phyloP scores from a whole-genome alignment of 2,797 vertebrate species.

The Podarcis siculus region DNA sequence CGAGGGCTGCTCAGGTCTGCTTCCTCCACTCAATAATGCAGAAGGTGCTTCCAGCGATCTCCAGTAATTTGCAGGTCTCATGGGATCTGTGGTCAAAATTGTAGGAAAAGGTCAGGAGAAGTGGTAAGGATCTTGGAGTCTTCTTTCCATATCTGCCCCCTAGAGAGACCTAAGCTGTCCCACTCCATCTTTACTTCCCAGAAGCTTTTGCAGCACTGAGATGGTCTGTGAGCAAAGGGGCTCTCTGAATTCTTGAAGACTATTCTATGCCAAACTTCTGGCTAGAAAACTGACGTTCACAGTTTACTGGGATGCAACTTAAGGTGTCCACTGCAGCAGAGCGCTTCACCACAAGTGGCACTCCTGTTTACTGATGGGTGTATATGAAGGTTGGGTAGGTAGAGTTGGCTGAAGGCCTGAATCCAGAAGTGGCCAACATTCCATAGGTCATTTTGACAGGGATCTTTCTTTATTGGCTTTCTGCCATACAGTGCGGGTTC shows the following conservation, averaged over 20 bases:
- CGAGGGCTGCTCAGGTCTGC: conserved; percentile 20
- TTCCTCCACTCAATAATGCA: conserved; percentile 15
- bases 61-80: conserved; percentile 28
- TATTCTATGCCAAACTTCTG: no score
- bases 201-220: conserved; percentile 26
- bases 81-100: conserved; percentile 21
- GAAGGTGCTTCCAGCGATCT: background rate
- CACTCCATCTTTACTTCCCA: background rate
- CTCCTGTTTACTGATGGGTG: no score
- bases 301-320: no score
- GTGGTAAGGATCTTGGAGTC: conserved; percentile 11
- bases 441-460: no score
- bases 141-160: background rate
- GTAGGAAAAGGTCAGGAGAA: conserved; percentile 30
- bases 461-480: no score
- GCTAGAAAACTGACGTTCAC: no score
- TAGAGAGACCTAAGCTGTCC: background rate
- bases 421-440: no score
- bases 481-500: no score
- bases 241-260: background rate
- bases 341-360: no score
- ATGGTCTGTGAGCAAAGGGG: background rate
- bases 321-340: no score
- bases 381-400: no score
- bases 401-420: no score